Percentiles rank a stretch among this genome's conserved stretches.
Evolutionary conservation across 2,797 vertebrate species (phyloP).

Genomic region (Rhynchonycteris naso): DNA sequence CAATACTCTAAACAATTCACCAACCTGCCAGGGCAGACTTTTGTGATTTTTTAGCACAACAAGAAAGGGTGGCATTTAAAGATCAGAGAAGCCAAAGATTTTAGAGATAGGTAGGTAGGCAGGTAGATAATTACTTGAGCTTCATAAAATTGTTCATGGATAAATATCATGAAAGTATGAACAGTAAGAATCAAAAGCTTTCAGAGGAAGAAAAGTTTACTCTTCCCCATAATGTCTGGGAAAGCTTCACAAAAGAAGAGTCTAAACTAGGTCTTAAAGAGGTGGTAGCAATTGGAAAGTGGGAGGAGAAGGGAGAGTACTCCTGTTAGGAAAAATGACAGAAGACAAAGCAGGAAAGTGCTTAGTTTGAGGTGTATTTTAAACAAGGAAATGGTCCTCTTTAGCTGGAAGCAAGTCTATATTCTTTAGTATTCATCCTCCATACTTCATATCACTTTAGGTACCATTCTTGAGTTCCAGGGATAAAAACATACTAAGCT

Average conservation of each 20-base stretch:
- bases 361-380: not conserved
- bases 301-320: not conserved
- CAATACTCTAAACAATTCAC: too few relatives aligned
- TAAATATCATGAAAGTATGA: not conserved
- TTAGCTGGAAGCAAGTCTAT: not conserved
- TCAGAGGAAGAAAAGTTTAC: not conserved
- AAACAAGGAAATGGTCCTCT: not conserved
- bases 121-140: not conserved
- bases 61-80: not conserved
- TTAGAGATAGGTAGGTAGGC: not conserved
- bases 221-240: not conserved
- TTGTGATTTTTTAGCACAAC: not conserved
- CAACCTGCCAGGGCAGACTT: not conserved
- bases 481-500: not conserved
- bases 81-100: not conserved
- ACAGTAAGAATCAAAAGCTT: not conserved
- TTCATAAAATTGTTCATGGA: not conserved
- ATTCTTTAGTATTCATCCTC: not conserved
- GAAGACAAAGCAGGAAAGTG: not conserved
- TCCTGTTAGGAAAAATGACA: not conserved
- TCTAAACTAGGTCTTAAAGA: slow-evolving; percentile 20
- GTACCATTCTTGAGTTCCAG: not conserved
- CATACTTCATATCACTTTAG: not conserved
- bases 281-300: not conserved
- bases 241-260: not conserved